These are phyloP conservation scores for Acleris cristana DNA, from an alignment of 2,888 invertebrate species.

Conservation along the genomic window DNA sequence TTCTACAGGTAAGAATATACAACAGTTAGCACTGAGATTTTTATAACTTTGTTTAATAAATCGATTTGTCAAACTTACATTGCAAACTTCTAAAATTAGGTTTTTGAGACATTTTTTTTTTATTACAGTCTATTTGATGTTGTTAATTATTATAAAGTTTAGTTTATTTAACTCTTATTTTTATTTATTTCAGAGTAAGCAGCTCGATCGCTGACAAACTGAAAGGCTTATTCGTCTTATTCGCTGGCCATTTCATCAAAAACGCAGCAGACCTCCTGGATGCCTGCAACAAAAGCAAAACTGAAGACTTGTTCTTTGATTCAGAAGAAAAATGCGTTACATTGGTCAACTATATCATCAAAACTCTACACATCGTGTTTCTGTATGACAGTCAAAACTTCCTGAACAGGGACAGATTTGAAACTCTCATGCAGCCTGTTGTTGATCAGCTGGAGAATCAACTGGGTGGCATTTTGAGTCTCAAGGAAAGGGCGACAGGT, in stretches of 20 bases:
- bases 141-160: constrained; percentile 4
- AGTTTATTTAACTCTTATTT: constrained; percentile 14
- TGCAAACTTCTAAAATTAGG: no score
- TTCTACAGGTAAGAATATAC: constrained; percentile 87
- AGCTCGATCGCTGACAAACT: constrained; percentile 90
- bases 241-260: constrained; percentile 92
- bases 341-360: constrained; percentile 88
- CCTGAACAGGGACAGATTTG: constrained; percentile 92
- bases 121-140: neutral
- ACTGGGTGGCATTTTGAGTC: constrained; percentile 84
- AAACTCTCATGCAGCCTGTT: constrained; percentile 92
- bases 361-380: constrained; percentile 91
- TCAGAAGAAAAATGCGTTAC: constrained; percentile 83
- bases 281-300: constrained; percentile 86
- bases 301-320: constrained; percentile 77
- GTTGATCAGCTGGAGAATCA: constrained; percentile 94
- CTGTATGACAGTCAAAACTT: constrained; percentile 93
- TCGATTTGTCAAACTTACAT: no score
- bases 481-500: constrained; percentile 84
- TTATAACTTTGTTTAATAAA: no score
- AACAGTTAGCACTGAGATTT: no score
- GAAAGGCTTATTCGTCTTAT: constrained; percentile 94
- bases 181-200: constrained; percentile 84
- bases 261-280: constrained; percentile 90
- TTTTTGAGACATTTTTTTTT: no score